Evolutionary conservation across 1,140 invertebrate genomes (phyloP), one percentile per base, ranked within the genome.

Genomic region (Teleogryllus occipitalis): DNA sequence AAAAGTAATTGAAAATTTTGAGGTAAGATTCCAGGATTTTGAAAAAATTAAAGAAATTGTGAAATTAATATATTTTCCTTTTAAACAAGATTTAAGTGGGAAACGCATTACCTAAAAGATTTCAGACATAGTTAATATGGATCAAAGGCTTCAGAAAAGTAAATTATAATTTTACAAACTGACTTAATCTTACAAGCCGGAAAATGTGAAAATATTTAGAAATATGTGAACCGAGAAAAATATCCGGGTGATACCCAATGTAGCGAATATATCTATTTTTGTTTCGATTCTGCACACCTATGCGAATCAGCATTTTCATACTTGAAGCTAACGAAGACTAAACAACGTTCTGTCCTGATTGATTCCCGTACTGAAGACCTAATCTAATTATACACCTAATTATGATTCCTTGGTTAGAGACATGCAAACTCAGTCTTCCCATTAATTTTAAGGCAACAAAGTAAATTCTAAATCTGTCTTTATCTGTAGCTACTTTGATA

Each of bases 221-320:
- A 81, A 83, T 82, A 83, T 79, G 81, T 84, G 81, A 83, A 82
- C 81, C 82, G 82, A 54, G 82, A 83, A 75, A 84, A 83, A 82
- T 84, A 82, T 83, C 81, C 82, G 82, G 83, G 82, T 82, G 82
- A 83, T 76, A 84, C 82, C 49, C 83, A 84, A 83, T 83, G 83
- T 83, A 81, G 82, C 81, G 81, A 82, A 80, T 49, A 80, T 74
- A 80, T 77, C 74, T 75, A 75, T 75, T 75, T n/a, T 75, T 80
- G 76, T 77, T 80, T 80, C 46, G 75, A 49, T 73, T 80, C 79
- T 77, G 77, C 79, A 77, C 77, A 80, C 75, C 47, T 77, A 48
- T 80, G 75, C 27, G 75, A 80, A 80, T 80, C 76, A 22, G 75
- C 79, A 49, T 80, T 80, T 80, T 80, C 79, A 80, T 77, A 80